Evolutionary conservation across 2,797 vertebrate species (phyloP), one percentile per base, ranked within the genome.

Genomic region (Perodicticus potto): DNA sequence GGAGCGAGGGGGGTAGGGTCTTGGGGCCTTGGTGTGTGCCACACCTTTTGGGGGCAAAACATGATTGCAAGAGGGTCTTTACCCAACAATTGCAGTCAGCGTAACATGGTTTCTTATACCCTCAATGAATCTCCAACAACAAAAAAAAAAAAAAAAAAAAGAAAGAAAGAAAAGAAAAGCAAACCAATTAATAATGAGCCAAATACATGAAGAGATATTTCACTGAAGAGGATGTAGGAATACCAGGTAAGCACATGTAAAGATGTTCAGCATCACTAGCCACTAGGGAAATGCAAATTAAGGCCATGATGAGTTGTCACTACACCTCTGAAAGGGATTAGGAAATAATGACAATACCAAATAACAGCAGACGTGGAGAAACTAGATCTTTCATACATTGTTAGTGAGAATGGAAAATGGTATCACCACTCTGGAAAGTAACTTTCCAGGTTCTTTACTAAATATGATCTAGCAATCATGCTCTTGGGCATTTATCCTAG

Each of bases 261-360:
- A 80, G 76, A 78, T 34, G 34, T 78, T 63, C 70, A 55, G 34
- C 43, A 63, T 34, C 70, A 84, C n/a, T 14, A 49, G 63, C 90
- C 85, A 78, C 3, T 43, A 63, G 70, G 43, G 86, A 89, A 77
- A 90, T 40, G n/a, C 32, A 93, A 65, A 93, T 16, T 59, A 93
- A 87, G 82, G 59, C 22, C 53, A 73, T 9, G 20, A 74, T 29
- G 27, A 91, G 55, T 32, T 85, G n/a, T 72, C 27, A 57, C 57
- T 69, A 73, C 9, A 27, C 69, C 45, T 22, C 57, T 32, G 49
- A 53, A 16, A 16, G 49, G 49, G 49, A 85, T 69, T 23, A 86
- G n/a, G 74, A 84, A 91, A 74, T 10, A 69, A 53, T 32, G 29
- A 92, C 34, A 61, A 55, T 25, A 70, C 23, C 49, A 88, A 91